Base-by-base conservation (phyloP, 2,113 vertebrate species). In the Ciconia maguari region DNA sequence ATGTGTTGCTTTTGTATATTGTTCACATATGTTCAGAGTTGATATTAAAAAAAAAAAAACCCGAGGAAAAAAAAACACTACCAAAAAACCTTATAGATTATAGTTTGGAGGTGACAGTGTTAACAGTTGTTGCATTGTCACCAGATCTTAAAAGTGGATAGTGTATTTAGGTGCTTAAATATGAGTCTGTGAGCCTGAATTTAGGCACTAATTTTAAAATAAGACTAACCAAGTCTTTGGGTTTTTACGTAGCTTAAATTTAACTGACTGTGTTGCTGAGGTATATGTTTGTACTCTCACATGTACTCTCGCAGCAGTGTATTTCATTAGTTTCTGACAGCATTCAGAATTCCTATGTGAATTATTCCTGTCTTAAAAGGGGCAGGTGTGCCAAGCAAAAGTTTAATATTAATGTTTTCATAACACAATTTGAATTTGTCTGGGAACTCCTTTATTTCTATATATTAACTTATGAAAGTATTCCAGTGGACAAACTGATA, bases 11-110 rank as follows among this genome's bases (percentile, higher is more conserved):
- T 78, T 62, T 77, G 32, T 82, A n/a, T 86, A 9, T 62, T 83
- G 34, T 55, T 95, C 17, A 25, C 6, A 1, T 57, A 4, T 44
- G 12, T 72, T 85, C 60, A 71, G 21, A 69, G 32, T 62, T 49
- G 20, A 20, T 69, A 48, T 0, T 79, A 38, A 60, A 64, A 65
- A 20, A 72, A 57, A 51, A 4, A 27, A 52, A 57, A 26, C 48
- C 51, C 8, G n/a, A 46, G 17, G 44, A 42, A 3, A 46, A 26
- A 66, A 48, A 44, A 13, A 4, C 9, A 13, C 3, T 5, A 48
- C 3, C 9, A 70, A 58, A 58, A 70, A 13, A 1, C 4, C 7
- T n/a, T 13, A 8, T 2, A 55, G 13, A 2, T 60, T 51, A 7
- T 62, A 24, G 19, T 87, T 68, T 91, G 21, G 34, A 71, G 26